Conservation (phyloP, 1,140 invertebrate genomes). For the Vanessa atalanta region DNA sequence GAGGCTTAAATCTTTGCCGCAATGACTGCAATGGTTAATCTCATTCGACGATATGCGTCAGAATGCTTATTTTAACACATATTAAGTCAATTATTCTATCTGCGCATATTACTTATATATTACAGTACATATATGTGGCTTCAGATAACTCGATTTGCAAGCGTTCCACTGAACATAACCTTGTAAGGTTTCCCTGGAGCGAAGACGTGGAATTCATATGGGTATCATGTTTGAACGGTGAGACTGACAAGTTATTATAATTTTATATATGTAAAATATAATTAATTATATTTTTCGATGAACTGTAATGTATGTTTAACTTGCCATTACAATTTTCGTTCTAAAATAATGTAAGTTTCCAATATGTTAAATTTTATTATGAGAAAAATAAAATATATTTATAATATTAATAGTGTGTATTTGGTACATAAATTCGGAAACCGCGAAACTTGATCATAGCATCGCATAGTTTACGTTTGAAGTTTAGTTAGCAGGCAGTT, state of each 20-base stretch:
- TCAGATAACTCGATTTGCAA: conserved; percentile 64
- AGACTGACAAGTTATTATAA: too few species aligned
- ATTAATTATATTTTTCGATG: too few species aligned
- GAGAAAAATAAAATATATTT: too few species aligned
- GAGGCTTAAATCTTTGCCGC: background rate
- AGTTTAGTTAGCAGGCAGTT: background rate
- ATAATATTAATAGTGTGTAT: background rate
- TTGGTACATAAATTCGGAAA: background rate
- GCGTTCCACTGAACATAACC: conserved; percentile 31
- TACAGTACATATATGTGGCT: conserved; percentile 38
- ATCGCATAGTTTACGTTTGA: background rate
- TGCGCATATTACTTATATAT: conserved; percentile 6
- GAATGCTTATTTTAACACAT: conserved; percentile 21
- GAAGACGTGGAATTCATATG: conserved; percentile 15
- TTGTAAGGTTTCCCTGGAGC: conserved; percentile 33
- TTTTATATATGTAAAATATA: too few species aligned
- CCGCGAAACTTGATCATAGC: background rate
- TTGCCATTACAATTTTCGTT: too few species aligned
- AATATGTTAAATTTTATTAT: too few species aligned
- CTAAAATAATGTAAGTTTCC: too few species aligned
- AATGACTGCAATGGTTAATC: conserved; percentile 9
- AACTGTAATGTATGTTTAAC: too few species aligned
- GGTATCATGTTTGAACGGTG: background rate
- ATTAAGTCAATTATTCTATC: conserved; percentile 30
- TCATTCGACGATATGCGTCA: conserved; percentile 27